Evolutionary conservation across 2,797 vertebrate species (phyloP), one percentile per base, ranked within the genome.

Genomic region (Ctenopoma kingsleyae): DNA sequence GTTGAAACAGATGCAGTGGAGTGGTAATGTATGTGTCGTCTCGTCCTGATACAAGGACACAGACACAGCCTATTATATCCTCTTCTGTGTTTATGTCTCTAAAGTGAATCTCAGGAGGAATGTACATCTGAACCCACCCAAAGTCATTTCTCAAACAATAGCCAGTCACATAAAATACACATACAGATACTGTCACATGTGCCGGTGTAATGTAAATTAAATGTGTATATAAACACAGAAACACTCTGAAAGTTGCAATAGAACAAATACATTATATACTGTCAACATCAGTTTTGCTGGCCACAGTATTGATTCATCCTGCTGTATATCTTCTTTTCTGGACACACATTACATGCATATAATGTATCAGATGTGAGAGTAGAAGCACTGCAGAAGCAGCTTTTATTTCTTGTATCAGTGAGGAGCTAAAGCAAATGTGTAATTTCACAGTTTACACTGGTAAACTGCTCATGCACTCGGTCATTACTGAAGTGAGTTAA

Each of bases 31-130:
- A 67, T 84, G 70, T 82, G 68, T 71, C 22, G 54, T 43, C 67
- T 76, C 15, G 4, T 57, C 71, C 84, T 35, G 72, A 68, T 67
- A 80, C 83, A 84, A 86, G 83, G 83, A 87, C 87, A 81, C 76
- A 66, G 52, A 82, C 62, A 36, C 60, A 61, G 63, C 80, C 64
- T 73, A 53, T 77, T 80, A 82, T 84, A 81, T 60, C 49, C 41
- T 49, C 23, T 44, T 62, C 68, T 61, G 20, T 82, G 77, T 84
- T 84, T 67, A 80, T 74, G 70, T 73, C 67, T 77, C 53, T 43
- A 67, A 69, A 79, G 72, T 66, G 68, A 76, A 80, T 84, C 80
- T 82, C 69, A 8, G 52, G 58, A 65, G 72, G 38, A 70, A 50
- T 41, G 57, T 46, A 68, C 60, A 67, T 67, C 48, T 70, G 66